A percentile compares a stretch with the other conserved stretches of the same genome.
phyloP scores from a whole-genome alignment of 2,888 invertebrate genomes.

The Anaspis maculata region DNA sequence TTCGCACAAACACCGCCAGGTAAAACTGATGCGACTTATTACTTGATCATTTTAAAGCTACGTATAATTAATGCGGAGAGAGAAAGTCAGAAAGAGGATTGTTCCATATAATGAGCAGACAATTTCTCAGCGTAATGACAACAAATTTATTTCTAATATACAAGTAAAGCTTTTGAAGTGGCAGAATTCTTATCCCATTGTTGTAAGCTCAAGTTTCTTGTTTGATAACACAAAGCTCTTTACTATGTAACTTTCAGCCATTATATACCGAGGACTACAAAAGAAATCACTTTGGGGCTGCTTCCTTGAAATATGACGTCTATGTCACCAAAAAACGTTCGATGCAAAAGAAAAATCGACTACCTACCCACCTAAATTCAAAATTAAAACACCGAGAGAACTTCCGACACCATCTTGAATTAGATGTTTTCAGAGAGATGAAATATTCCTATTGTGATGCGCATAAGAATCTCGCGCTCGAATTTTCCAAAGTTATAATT shows the following conservation, averaged over 20 bases:
- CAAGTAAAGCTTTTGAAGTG: constrained; percentile 10
- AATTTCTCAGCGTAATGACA: constrained; percentile 8
- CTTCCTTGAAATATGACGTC: constrained; percentile 20
- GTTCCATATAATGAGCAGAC: too few relatives aligned
- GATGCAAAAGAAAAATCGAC: constrained; percentile 12
- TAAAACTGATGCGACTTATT: too few relatives aligned
- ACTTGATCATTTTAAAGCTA: too few relatives aligned
- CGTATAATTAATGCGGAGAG: too few relatives aligned
- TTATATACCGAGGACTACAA: constrained; percentile 20
- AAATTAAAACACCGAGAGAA: constrained; percentile 13
- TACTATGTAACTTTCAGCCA: constrained; percentile 23
- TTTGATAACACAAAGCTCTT: constrained; percentile 24
- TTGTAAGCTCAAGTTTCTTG: constrained; percentile 22
- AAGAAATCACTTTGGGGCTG: constrained; percentile 24
- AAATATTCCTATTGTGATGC: too few relatives aligned
- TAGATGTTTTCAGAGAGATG: too few relatives aligned
- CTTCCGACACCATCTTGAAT: constrained; percentile 7
- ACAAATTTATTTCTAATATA: constrained; percentile 12
- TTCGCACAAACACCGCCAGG: too few relatives aligned
- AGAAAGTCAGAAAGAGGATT: too few relatives aligned
- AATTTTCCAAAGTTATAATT: constrained; percentile 36
- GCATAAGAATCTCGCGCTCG: too few relatives aligned
- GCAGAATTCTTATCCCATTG: constrained; percentile 13
- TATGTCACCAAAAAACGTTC: constrained; percentile 17
- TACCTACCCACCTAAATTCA: too few relatives aligned